phyloP scores from a whole-genome alignment of 30 jellyfish, hydroid and myxozoan genomes.

The Cassiopea xamachana region DNA sequence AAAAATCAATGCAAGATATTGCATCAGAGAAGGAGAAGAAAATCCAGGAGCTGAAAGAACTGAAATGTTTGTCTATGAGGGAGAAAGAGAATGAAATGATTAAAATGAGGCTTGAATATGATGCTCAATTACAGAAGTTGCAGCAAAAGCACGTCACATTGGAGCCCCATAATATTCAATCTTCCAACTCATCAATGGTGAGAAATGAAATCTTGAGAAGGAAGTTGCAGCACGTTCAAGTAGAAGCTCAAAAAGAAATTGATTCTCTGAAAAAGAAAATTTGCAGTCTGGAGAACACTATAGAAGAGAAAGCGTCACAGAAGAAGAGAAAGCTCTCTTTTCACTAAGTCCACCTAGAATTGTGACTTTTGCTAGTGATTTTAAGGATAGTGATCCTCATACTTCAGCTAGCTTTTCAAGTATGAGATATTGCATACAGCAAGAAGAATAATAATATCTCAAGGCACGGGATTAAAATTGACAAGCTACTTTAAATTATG shows the following conservation, averaged over 20 bases:
- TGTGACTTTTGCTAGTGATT: too few species aligned
- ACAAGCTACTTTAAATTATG: too few species aligned
- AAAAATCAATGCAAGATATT: conserved; percentile 6
- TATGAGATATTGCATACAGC: too few species aligned
- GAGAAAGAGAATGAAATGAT: conserved; percentile 53
- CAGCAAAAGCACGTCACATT: conserved; percentile 23
- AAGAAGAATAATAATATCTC: too few species aligned
- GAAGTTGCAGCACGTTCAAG: conserved; percentile 65
- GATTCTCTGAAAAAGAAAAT: conserved; percentile 41
- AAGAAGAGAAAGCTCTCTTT: conserved; percentile 63
- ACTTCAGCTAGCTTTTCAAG: too few species aligned
- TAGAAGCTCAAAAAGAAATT: conserved; percentile 53
- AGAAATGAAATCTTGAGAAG: conserved; percentile 63
- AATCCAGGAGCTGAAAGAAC: conserved; percentile 8
- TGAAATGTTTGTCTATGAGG: conserved; percentile 4
- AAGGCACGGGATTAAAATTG: too few species aligned
- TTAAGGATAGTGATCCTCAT: too few species aligned
- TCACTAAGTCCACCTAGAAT: background rate
- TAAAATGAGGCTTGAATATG: conserved; percentile 58
- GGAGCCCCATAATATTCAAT: background rate
- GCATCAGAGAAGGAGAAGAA: conserved; percentile 16
- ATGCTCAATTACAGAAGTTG: conserved; percentile 44
- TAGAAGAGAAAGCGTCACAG: conserved; percentile 44
- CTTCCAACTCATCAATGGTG: conserved; percentile 22
- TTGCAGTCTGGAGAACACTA: conserved; percentile 22